These are phyloP conservation scores for Zophobas morio DNA, from an alignment of 1,140 invertebrate species.

Conservation along the genomic window DNA sequence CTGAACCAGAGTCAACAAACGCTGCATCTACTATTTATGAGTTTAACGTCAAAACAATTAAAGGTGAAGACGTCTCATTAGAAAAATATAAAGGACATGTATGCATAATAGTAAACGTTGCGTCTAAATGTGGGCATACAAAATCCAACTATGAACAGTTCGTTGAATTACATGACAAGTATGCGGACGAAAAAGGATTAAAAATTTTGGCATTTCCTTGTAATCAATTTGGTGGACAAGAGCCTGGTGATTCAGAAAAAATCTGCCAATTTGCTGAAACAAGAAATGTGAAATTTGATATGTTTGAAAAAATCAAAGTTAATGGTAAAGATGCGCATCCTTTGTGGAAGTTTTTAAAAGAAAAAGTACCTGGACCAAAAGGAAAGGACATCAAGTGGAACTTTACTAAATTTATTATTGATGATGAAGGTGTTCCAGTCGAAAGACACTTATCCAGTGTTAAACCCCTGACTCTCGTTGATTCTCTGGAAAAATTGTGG, in stretches of 20 bases:
- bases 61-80: conserved; percentile 79
- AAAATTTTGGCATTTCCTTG: conserved; percentile 91
- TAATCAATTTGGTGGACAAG: conserved; percentile 91
- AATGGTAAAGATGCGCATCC: conserved; percentile 89
- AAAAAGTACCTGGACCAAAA: conserved; percentile 36
- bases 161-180: conserved; percentile 80
- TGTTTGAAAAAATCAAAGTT: conserved; percentile 86
- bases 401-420: conserved; percentile 94
- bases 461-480: conserved; percentile 78
- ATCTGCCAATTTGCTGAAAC: conserved; percentile 81
- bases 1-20: conserved; percentile 66
- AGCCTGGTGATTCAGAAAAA: conserved; percentile 80
- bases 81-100: conserved; percentile 81
- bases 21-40: conserved; percentile 80
- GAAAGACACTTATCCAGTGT: conserved; percentile 83
- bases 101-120: conserved; percentile 86
- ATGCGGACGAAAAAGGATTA: conserved; percentile 75
- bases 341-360: conserved; percentile 83
- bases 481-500: conserved; percentile 76
- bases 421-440: conserved; percentile 87
- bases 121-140: conserved; percentile 87
- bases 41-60: conserved; percentile 80
- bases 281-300: conserved; percentile 82
- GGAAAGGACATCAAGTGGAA: conserved; percentile 90
- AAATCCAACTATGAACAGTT: conserved; percentile 84